phyloP scores from a whole-genome alignment of 1,140 invertebrate species.

The Bicyclus anynana region DNA sequence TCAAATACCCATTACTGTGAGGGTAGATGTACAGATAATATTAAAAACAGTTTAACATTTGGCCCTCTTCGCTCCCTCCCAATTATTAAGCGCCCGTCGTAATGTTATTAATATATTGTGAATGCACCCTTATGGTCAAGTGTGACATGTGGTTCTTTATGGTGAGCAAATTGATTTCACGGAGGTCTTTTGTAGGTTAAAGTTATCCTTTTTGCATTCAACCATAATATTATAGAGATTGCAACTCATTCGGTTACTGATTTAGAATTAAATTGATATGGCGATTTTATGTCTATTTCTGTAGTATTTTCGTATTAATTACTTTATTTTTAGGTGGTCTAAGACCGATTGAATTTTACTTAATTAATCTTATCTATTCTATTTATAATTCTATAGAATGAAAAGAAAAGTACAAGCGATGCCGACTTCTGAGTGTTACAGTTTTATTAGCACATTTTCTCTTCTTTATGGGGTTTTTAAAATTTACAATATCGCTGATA shows the following conservation, averaged over 20 bases:
- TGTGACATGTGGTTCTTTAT: conserved; percentile 65
- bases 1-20: conserved; percentile 3
- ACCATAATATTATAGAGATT: background rate
- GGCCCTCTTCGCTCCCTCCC: conserved; percentile 44
- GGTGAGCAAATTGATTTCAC: conserved; percentile 52
- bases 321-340: background rate
- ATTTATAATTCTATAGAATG: too few relatives aligned
- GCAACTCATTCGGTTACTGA: background rate
- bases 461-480: too few relatives aligned
- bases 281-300: too few relatives aligned
- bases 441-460: too few relatives aligned
- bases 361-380: too few relatives aligned
- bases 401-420: too few relatives aligned
- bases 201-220: conserved; percentile 2
- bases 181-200: conserved; percentile 19
- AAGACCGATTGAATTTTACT: too few relatives aligned
- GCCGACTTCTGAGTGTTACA: too few relatives aligned
- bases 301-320: background rate
- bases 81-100: conserved; percentile 54
- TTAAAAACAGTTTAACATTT: conserved; percentile 73
- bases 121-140: conserved; percentile 53
- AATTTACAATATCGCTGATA: too few relatives aligned
- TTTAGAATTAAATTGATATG: too few relatives aligned
- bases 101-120: conserved; percentile 60
- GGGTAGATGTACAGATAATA: conserved; percentile 42